Conservation (phyloP, 2,797 vertebrate genomes). For the Distichodus sexfasciatus region DNA sequence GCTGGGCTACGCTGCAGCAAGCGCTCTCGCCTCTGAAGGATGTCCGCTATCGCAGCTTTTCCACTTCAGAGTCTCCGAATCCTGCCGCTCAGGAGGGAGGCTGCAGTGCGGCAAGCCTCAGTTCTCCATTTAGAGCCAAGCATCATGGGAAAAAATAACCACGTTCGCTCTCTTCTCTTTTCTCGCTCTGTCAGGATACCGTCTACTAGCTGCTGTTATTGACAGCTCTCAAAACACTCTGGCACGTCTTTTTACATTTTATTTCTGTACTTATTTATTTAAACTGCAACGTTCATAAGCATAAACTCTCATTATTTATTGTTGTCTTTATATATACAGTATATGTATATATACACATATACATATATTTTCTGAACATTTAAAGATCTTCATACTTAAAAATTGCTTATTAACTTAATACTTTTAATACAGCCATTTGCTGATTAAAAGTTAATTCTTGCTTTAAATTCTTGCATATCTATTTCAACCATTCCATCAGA, state of each 20-base stretch:
- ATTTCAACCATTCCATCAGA: too few relatives aligned
- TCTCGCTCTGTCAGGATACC: conserved; percentile 38
- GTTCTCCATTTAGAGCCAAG: conserved; percentile 53
- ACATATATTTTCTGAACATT: too few relatives aligned
- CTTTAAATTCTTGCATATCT: too few relatives aligned
- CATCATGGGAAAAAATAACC: conserved; percentile 45
- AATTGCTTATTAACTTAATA: too few relatives aligned
- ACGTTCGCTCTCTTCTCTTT: conserved; percentile 3
- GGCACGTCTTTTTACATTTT: conserved; percentile 47
- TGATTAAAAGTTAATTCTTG: too few relatives aligned
- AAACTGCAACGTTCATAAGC: too few relatives aligned
- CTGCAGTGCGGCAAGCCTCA: conserved; percentile 56
- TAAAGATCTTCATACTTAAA: too few relatives aligned
- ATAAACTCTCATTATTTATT: too few relatives aligned
- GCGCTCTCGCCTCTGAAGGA: conserved; percentile 52
- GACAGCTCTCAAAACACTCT: conserved; percentile 57
- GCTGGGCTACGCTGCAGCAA: conserved; percentile 48
- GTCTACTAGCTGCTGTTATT: conserved; percentile 47
- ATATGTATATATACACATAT: too few relatives aligned
- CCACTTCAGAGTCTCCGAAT: conserved; percentile 55
- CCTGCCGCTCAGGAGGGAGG: conserved; percentile 51
- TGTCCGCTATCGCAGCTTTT: conserved; percentile 50
- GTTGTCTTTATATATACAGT: too few relatives aligned
- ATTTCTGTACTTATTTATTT: conserved; percentile 49
- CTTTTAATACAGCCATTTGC: too few relatives aligned